phyloP scores from a whole-genome alignment of 2,113 vertebrate genomes.

The Larimichthys polyactis region DNA sequence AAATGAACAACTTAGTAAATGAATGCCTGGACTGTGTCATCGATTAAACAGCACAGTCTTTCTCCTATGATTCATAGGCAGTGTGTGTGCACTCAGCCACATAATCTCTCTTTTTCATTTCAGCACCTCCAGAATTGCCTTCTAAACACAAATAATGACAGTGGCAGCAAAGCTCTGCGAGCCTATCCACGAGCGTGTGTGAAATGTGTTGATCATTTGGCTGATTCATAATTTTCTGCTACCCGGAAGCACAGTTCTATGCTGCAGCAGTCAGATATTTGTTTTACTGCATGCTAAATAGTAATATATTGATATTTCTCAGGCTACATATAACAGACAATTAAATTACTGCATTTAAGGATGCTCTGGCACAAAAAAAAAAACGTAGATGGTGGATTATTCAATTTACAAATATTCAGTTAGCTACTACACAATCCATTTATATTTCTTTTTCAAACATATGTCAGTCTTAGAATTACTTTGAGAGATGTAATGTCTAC shows the following conservation, averaged over 20 bases:
- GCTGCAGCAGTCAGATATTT: slow-evolving; percentile 45
- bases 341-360: slow-evolving; percentile 27
- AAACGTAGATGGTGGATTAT: background rate
- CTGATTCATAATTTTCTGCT: slow-evolving; percentile 68
- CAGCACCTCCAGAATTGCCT: slow-evolving; percentile 77
- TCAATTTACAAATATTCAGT: background rate
- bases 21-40: slow-evolving; percentile 70
- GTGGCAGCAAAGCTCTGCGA: slow-evolving; percentile 64
- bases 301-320: slow-evolving; percentile 26
- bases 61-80: slow-evolving; percentile 70
- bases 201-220: slow-evolving; percentile 67
- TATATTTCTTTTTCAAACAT: no score
- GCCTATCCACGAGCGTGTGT: slow-evolving; percentile 47
- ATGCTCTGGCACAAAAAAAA: background rate
- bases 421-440: background rate
- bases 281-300: slow-evolving; percentile 53
- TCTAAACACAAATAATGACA: slow-evolving; percentile 78
- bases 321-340: slow-evolving; percentile 4
- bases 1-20: slow-evolving; percentile 74
- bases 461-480: no score
- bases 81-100: slow-evolving; percentile 68
- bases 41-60: slow-evolving; percentile 72
- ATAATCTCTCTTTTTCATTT: slow-evolving; percentile 80
- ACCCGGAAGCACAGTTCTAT: slow-evolving; percentile 42
- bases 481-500: background rate